phyloP scores from a whole-genome alignment of 1,140 invertebrate genomes.

The Scaptomyza hsui region DNA sequence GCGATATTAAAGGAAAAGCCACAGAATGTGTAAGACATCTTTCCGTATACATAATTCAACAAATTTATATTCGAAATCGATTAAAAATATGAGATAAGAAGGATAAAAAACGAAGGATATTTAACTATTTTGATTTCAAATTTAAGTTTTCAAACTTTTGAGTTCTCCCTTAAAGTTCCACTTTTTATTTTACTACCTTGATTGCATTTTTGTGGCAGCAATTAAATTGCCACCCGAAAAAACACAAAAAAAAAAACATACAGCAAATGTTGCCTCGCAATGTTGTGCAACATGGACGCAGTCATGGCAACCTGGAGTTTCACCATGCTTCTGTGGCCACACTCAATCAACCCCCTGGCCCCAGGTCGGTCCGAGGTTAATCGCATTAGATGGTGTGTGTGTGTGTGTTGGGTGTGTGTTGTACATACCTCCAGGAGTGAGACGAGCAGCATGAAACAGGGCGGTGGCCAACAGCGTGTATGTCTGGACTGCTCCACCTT shows the following conservation, averaged over 20 bases:
- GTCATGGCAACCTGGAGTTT: conserved; percentile 70
- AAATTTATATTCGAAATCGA: background rate
- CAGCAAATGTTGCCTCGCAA: conserved; percentile 28
- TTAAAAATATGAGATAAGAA: no score
- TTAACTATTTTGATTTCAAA: no score
- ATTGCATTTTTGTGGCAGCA: conserved; percentile 27
- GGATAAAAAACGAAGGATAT: no score
- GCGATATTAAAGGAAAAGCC: background rate
- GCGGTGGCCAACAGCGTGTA: conserved; percentile 94
- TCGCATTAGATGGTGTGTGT: conserved; percentile 58
- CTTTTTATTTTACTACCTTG: background rate
- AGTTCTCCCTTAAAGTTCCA: background rate
- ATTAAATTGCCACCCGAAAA: conserved; percentile 51
- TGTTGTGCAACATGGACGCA: conserved; percentile 59
- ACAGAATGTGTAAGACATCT: background rate
- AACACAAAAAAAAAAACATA: conserved; percentile 2
- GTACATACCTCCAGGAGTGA: conserved; percentile 92
- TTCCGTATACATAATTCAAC: background rate
- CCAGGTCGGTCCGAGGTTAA: conserved; percentile 34
- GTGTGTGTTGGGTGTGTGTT: background rate
- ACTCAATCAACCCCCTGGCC: conserved; percentile 65
- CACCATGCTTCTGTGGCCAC: conserved; percentile 22
- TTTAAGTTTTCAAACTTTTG: background rate
- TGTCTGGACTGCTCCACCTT: conserved; percentile 3
- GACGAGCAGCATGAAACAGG: conserved; percentile 93